Evolutionary conservation across 2,888 invertebrate species (phyloP).

Genomic region (Lasioglossum morio): DNA sequence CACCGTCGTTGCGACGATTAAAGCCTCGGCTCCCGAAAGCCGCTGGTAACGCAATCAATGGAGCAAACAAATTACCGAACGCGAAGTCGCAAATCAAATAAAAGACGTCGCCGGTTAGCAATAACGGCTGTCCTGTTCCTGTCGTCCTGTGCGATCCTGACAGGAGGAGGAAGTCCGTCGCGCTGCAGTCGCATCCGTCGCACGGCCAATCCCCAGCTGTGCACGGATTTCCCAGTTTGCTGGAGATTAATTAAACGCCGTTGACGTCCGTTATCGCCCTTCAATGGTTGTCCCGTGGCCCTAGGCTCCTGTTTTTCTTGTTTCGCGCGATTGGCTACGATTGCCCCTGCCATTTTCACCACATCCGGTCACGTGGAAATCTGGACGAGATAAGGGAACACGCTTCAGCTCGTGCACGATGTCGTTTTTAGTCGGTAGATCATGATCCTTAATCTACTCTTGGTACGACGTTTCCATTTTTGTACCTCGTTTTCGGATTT

Average conservation of each 20-base stretch:
- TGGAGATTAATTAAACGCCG: constrained; percentile 69
- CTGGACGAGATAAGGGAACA: neutral
- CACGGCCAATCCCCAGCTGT: constrained; percentile 71
- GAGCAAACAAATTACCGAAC: neutral
- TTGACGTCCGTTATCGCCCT: constrained; percentile 56
- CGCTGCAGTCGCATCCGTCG: constrained; percentile 71
- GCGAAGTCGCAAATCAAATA: constrained; percentile 30
- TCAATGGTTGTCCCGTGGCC: neutral
- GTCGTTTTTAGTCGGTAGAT: too few species aligned
- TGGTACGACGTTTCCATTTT: neutral
- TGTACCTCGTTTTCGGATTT: neutral
- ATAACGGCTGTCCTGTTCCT: constrained; percentile 48
- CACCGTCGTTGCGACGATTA: neutral
- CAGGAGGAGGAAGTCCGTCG: constrained; percentile 70
- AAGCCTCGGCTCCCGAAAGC: neutral
- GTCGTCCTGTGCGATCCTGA: constrained; percentile 40
- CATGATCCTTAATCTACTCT: neutral
- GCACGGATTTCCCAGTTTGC: constrained; percentile 63
- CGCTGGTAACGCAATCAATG: constrained; percentile 6
- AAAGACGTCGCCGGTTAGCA: constrained; percentile 33
- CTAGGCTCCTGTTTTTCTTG: neutral
- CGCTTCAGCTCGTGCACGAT: constrained; percentile 8
- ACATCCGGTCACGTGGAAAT: neutral
- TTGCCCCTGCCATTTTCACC: constrained; percentile 11
- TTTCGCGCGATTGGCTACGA: constrained; percentile 9